These are phyloP conservation scores for Pycnonotus jocosus DNA, from an alignment of 2,113 vertebrate genomes.

Conservation along the genomic window DNA sequence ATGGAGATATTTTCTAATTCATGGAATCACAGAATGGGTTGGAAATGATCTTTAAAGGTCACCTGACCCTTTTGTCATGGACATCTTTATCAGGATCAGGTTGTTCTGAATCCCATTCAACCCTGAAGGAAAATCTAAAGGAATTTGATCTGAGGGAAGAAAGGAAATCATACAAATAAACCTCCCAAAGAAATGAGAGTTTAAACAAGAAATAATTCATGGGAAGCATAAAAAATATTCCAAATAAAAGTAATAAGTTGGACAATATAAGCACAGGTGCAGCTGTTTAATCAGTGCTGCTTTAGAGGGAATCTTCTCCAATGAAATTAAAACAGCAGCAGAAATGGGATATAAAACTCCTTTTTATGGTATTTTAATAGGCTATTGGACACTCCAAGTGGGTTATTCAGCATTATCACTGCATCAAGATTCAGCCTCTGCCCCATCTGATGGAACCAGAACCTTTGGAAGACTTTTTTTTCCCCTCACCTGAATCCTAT, in stretches of 20 bases:
- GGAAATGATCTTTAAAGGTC: not conserved
- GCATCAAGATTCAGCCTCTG: not conserved
- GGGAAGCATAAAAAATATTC: not conserved
- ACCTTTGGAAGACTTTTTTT: not conserved
- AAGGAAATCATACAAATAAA: not conserved
- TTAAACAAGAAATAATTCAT: not conserved
- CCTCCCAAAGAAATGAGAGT: not conserved
- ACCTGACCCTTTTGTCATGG: too few relatives aligned
- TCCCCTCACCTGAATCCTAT: not conserved
- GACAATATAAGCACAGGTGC: not conserved
- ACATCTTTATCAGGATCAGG: not conserved
- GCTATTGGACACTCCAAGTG: not conserved
- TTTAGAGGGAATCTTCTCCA: not conserved
- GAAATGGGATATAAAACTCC: not conserved
- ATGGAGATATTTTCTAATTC: not conserved
- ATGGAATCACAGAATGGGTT: not conserved
- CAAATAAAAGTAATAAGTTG: not conserved
- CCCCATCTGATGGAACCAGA: not conserved
- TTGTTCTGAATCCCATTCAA: not conserved
- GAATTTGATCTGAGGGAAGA: not conserved
- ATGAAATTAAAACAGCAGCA: not conserved
- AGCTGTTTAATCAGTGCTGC: not conserved
- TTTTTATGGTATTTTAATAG: not conserved
- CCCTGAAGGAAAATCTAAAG: not conserved
- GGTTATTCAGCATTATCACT: not conserved